Conservation (phyloP, 2,888 invertebrate species). For the Zele albiditarsus region DNA sequence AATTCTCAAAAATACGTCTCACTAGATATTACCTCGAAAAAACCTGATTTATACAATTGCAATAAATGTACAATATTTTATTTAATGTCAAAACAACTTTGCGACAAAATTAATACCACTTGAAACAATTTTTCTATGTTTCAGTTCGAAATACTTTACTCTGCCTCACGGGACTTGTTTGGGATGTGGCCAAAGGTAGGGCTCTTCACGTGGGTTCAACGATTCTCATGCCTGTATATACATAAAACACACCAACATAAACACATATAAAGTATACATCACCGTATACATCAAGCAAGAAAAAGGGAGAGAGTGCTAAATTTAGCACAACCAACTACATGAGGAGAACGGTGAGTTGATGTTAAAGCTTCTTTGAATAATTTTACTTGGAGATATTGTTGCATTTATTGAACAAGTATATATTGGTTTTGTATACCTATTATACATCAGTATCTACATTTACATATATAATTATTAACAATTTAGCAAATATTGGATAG, state of each 20-base stretch:
- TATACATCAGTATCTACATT: not conserved
- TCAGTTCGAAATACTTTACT: not conserved
- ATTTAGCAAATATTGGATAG: not conserved
- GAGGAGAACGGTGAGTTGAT: slow-evolving; percentile 41
- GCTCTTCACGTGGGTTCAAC: slow-evolving; percentile 42
- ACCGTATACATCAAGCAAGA: not conserved
- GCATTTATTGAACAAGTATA: not conserved
- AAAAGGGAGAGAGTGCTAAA: slow-evolving; percentile 25
- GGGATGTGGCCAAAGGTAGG: slow-evolving; percentile 32
- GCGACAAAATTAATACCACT: not conserved
- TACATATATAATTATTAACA: not conserved
- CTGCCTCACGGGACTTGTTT: not conserved
- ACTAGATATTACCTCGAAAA: too few relatives aligned
- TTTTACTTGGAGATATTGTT: not conserved
- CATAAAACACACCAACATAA: slow-evolving; percentile 17
- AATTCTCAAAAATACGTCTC: too few relatives aligned
- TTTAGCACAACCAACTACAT: slow-evolving; percentile 28
- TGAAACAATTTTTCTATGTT: not conserved
- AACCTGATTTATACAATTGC: too few relatives aligned
- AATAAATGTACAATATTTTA: too few relatives aligned
- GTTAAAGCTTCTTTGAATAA: slow-evolving; percentile 47
- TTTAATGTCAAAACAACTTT: not conserved
- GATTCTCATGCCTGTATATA: slow-evolving; percentile 32
- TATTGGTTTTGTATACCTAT: not conserved
- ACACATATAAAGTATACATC: not conserved